Evolutionary conservation across 2,888 invertebrate genomes (phyloP), one percentile per base, ranked within the genome.

Genomic region (Polietes domitor): DNA sequence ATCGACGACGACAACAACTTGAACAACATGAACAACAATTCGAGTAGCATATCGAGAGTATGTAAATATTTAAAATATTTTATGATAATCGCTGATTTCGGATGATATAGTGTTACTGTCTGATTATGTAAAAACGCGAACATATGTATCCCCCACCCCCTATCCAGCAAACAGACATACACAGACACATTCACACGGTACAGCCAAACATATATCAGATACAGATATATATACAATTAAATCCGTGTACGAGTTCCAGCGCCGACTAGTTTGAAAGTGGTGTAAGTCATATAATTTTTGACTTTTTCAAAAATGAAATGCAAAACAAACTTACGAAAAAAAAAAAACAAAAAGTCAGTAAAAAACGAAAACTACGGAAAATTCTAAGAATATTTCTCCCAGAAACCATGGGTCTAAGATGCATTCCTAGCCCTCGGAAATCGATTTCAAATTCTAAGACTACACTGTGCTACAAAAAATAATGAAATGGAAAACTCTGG

Each of bases 61-160:
- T 81, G 76, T 58, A 81, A 76, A 84, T 81, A 75, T 79, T 83
- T 75, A 75, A 81, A 84, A 79, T 79, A 73, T 84, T 79, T 84
- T 81, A 81, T 73, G 70, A 79, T 78, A 81, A 84, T 84, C 84
- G 61, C 43, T 65, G 26, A 32, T 71, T 77, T 26, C n/a, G 43
- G 68, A 78, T 79, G 84, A 79, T 79, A 81, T 68, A 84, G 63
- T 79, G 78, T 78, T 77, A 83, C 77, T 80, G 77, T 63, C 19
- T 72, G 43, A 58, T 73, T 73, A 68, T 68, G 68, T 41, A 61
- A 28, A 61, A 61, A 61, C 26, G 61, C 61, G 61, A 28, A 61
- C 28, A 58, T 58, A 58, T 55, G 21, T 24, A 50, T 19, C 17
- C 5, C 3, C n/a, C n/a, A n/a, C n/a, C n/a, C n/a, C n/a, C n/a